A percentile compares a stretch with the other conserved stretches of the same genome.
phyloP scores from a whole-genome alignment of 23 tunicate species.

The Trididemnum clinides region DNA sequence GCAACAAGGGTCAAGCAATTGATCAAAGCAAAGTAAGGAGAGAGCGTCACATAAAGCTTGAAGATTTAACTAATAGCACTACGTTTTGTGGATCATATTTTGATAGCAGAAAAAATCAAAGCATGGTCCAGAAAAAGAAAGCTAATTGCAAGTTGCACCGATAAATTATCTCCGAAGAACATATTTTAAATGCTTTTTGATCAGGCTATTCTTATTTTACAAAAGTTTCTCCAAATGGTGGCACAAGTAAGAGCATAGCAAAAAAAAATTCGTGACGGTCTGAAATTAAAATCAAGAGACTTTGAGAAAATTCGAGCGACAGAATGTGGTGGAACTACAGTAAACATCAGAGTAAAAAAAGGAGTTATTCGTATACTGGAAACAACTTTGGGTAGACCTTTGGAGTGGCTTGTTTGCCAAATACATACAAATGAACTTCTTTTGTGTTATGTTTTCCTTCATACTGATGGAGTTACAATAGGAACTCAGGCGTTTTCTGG shows the following conservation, averaged over 20 bases:
- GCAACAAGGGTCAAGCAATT: background rate
- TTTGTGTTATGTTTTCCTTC: background rate
- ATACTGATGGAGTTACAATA: background rate
- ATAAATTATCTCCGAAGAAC: background rate
- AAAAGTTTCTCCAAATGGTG: no score
- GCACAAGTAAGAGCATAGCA: no score
- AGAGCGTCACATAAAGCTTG: constrained; percentile 2
- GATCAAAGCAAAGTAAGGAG: constrained; percentile 8
- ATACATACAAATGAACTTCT: background rate
- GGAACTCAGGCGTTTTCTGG: no score
- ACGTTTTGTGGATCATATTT: background rate
- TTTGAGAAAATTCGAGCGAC: no score
- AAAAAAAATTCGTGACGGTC: no score
- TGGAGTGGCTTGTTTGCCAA: background rate
- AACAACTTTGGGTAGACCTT: no score
- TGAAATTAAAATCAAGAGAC: no score
- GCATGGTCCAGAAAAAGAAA: no score
- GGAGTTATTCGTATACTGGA: no score
- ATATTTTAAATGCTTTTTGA: background rate
- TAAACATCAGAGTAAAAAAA: no score
- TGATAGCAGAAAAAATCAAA: no score
- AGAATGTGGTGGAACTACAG: no score
- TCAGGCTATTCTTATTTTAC: background rate
- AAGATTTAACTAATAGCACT: background rate
- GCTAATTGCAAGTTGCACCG: constrained; percentile 7